Percentiles rank a stretch among this genome's conserved stretches.
These are phyloP conservation scores for Agonum fuliginosum DNA, from an alignment of 2,888 invertebrate genomes.

Conservation along the genomic window DNA sequence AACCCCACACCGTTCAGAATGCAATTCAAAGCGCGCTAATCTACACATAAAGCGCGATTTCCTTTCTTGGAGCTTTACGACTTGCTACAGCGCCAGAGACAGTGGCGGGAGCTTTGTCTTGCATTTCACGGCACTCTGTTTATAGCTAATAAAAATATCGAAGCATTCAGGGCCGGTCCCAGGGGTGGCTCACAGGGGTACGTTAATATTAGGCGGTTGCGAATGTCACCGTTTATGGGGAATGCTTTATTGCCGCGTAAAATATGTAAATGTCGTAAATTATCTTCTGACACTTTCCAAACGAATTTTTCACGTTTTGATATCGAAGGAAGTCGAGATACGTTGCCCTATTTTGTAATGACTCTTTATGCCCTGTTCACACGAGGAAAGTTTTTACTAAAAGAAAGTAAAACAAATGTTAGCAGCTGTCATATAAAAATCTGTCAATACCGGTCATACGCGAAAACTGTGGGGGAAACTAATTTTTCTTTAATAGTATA, in stretches of 20 bases:
- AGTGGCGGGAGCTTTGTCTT: conserved; percentile 65
- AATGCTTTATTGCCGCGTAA: conserved; percentile 67
- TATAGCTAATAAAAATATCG: conserved; percentile 69
- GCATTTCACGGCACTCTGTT: conserved; percentile 64
- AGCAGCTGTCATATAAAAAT: too few species aligned
- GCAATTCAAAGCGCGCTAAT: conserved; percentile 54
- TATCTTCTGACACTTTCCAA: conserved; percentile 66
- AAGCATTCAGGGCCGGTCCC: conserved; percentile 62
- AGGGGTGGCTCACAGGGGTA: neutral
- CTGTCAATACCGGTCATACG: too few species aligned
- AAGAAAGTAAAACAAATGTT: too few species aligned
- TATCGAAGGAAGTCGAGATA: neutral
- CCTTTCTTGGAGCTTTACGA: conserved; percentile 62
- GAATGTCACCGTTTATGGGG: conserved; percentile 66
- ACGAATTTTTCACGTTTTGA: conserved; percentile 56
- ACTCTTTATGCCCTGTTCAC: too few species aligned
- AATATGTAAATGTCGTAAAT: conserved; percentile 67
- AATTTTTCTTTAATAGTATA: too few species aligned
- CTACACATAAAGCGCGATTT: conserved; percentile 59
- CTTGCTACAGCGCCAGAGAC: conserved; percentile 64
- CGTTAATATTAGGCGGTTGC: conserved; percentile 66
- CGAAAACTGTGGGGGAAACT: too few species aligned
- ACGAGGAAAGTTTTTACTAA: too few species aligned
- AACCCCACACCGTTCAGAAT: conserved; percentile 25
- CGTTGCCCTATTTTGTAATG: too few species aligned